Conservation (phyloP, 2,113 vertebrate genomes). For the Aleadryas rufinucha region DNA sequence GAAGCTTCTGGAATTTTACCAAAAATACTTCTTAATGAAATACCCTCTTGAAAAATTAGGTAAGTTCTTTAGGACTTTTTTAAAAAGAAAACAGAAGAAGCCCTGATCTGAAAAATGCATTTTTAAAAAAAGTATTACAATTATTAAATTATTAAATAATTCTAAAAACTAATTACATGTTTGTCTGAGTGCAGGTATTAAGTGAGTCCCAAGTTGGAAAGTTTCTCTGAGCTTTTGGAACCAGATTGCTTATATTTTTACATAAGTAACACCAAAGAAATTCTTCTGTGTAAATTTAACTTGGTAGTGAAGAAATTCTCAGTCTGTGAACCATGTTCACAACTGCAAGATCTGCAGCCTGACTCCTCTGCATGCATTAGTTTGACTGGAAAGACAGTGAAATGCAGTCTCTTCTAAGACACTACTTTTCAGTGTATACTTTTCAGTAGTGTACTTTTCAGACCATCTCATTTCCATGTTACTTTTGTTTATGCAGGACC, state of each 20-base stretch:
- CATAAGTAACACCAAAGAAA: not conserved
- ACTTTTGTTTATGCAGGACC: not conserved
- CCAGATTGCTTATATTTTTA: not conserved
- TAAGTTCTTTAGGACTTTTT: constrained; percentile 55
- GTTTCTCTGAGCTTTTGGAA: not conserved
- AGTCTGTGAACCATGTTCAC: not conserved
- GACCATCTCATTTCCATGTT: not conserved
- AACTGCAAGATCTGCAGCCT: not conserved
- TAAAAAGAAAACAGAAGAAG: not conserved
- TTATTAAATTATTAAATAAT: not conserved
- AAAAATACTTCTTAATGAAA: constrained; percentile 81
- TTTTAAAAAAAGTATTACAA: not conserved
- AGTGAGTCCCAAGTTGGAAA: not conserved
- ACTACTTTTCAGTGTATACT: not conserved
- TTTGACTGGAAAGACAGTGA: not conserved
- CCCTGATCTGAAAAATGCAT: not conserved
- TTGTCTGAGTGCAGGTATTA: not conserved
- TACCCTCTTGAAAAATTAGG: constrained; percentile 92
- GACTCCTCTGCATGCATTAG: not conserved
- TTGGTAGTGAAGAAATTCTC: not conserved
- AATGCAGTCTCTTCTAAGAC: not conserved
- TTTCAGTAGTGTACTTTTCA: not conserved
- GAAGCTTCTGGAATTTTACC: constrained; percentile 87
- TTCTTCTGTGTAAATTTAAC: not conserved
- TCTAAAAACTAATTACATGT: not conserved